These are phyloP conservation scores for Drosophila eugracilis DNA, from an alignment of 1,140 invertebrate genomes.

Conservation along the genomic window DNA sequence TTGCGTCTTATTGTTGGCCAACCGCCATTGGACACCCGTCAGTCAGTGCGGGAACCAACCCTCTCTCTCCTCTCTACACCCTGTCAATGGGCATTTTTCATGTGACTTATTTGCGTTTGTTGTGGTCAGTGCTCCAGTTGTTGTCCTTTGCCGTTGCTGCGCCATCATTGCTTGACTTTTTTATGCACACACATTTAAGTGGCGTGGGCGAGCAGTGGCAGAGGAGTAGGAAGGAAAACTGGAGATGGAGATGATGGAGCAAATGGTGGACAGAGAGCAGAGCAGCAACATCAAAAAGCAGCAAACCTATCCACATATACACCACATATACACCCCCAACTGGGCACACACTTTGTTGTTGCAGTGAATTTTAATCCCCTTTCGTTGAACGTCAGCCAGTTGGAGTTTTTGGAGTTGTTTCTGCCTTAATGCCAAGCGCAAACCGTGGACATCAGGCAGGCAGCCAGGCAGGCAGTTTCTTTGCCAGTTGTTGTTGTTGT, in stretches of 20 bases:
- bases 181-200: conserved; percentile 43
- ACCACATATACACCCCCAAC: conserved; percentile 19
- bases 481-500: conserved; percentile 16
- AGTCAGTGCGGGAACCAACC: conserved; percentile 15
- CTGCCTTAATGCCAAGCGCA: conserved; percentile 70
- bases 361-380: conserved; percentile 74
- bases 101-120: conserved; percentile 64
- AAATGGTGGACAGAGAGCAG: conserved; percentile 21
- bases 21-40: conserved; percentile 47
- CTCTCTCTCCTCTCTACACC: neutral
- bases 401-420: conserved; percentile 24
- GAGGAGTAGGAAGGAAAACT: neutral
- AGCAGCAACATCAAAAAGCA: conserved; percentile 51
- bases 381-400: conserved; percentile 51
- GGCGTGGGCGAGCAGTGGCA: conserved; percentile 31
- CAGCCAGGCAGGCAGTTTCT: too few species aligned
- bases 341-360: conserved; percentile 37
- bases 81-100: conserved; percentile 49
- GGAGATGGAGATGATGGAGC: conserved; percentile 29
- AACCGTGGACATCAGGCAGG: conserved; percentile 42
- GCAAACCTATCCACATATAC: conserved; percentile 6
- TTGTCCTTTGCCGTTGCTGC: conserved; percentile 22
- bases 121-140: conserved; percentile 49
- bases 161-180: conserved; percentile 57
- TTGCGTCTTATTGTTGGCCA: conserved; percentile 58